Evolutionary conservation across 2,888 invertebrate genomes (phyloP), one percentile per base, ranked within the genome.

Genomic region (Tachina grossa): DNA sequence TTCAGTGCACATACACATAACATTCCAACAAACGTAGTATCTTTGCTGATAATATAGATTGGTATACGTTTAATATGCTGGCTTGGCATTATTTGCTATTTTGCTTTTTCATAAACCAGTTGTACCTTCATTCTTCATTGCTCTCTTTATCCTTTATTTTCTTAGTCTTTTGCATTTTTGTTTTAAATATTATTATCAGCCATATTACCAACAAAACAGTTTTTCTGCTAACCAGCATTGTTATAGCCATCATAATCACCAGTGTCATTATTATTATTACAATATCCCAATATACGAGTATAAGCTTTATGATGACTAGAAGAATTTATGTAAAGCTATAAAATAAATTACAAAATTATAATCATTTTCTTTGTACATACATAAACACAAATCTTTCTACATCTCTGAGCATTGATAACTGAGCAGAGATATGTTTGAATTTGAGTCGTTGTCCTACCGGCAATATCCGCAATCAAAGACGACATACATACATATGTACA

Each of bases 341-440:
- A 89, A 89, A 90, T 90, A 90, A 90, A 90, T 90, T 89, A 88
- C 89, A 88, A 90, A 90, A 90, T 90, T 89, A 89, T 90, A 88
- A 90, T 90, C 90, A 90, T 76, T 90, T 89, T 88, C 78, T 76
- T 31, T 31, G 31, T 59, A 43, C 39, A 19, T 31, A 49, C 14
- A 2, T 39, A 57, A 9, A 66, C 0, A 16, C 4, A 59, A n/a
- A 43, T 3, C 5, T 66, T 51, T 66, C 9, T 51, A 31, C 22
- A 13, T 41, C 9, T 9, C 57, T n/a, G 31, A 59, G 14, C 31
- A 31, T 31, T 31, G 31, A 13, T 14, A 59, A 39, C 57, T 57
- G 65, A 19, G 51, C 61, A 22, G 43, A 11, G 22, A 55, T 49
- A 10, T 53, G 45, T 77, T 16, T 43, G 76, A 31, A 39, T 69